A percentile compares a stretch with the other conserved stretches of the same genome.
phyloP scores from a whole-genome alignment of 2,113 vertebrate species.

The Paradoxurus hermaphroditus region DNA sequence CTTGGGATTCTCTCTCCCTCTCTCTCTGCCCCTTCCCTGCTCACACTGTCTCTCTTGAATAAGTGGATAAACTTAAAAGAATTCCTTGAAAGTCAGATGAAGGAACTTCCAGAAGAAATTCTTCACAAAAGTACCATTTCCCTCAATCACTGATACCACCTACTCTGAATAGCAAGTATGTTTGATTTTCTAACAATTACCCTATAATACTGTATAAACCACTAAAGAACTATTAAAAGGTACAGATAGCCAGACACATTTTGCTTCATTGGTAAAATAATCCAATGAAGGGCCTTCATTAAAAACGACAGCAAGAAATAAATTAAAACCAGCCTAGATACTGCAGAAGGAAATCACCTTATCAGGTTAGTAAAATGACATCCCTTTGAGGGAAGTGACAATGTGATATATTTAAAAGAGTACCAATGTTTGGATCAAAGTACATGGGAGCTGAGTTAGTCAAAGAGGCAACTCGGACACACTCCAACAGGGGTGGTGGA shows the following conservation, averaged over 20 bases:
- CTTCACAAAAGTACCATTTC: background rate
- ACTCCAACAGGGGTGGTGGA: background rate
- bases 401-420: background rate
- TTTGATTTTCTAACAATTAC: background rate
- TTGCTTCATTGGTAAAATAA: background rate
- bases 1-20: too few species aligned
- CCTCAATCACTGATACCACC: background rate
- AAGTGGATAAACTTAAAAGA: too few species aligned
- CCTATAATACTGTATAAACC: background rate
- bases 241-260: background rate
- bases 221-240: background rate
- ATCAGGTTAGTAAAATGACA: background rate
- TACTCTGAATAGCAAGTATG: background rate
- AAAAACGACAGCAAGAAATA: background rate
- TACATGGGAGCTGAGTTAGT: background rate
- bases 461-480: background rate
- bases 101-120: background rate
- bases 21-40: too few species aligned
- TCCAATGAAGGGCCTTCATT: background rate
- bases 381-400: background rate
- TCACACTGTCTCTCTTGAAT: too few species aligned
- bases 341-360: background rate
- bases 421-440: background rate
- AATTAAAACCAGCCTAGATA: background rate
- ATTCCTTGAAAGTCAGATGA: background rate